These are phyloP conservation scores for Pseudochirops corinnae DNA, from an alignment of 2,797 vertebrate species.

Conservation along the genomic window DNA sequence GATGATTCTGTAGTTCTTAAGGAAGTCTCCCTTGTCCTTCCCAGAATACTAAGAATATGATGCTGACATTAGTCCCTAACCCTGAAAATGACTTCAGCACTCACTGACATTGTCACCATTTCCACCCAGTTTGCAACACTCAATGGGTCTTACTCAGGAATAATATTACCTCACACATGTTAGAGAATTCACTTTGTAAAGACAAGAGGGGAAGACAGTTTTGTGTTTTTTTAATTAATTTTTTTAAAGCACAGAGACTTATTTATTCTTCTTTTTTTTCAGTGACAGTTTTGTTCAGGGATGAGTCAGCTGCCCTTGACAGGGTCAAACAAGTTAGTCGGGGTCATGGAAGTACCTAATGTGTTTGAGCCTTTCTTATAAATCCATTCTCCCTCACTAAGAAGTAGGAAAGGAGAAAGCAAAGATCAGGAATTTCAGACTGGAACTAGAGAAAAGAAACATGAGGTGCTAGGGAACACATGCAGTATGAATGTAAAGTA, in stretches of 20 bases:
- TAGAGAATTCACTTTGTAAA: conserved; percentile 5
- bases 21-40: neutral
- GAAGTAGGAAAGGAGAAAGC: neutral
- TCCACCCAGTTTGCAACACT: conserved; percentile 3
- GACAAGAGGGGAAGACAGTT: neutral
- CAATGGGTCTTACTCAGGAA: conserved; percentile 2
- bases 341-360: neutral
- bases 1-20: neutral
- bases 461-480: neutral
- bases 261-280: conserved; percentile 18
- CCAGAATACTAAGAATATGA: neutral
- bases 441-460: conserved; percentile 2
- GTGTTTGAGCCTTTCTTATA: neutral
- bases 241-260: neutral
- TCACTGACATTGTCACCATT: neutral
- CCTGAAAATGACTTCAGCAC: neutral
- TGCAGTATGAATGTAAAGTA: neutral
- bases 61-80: neutral
- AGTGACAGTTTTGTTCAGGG: neutral
- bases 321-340: neutral
- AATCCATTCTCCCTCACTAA: neutral
- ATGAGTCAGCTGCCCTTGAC: neutral
- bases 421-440: neutral
- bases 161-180: conserved; percentile 23
- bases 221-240: neutral